Percentiles rank a stretch among this genome's conserved stretches.
phyloP scores from a whole-genome alignment of 2,888 invertebrate genomes.

The Thymelicus acteon region DNA sequence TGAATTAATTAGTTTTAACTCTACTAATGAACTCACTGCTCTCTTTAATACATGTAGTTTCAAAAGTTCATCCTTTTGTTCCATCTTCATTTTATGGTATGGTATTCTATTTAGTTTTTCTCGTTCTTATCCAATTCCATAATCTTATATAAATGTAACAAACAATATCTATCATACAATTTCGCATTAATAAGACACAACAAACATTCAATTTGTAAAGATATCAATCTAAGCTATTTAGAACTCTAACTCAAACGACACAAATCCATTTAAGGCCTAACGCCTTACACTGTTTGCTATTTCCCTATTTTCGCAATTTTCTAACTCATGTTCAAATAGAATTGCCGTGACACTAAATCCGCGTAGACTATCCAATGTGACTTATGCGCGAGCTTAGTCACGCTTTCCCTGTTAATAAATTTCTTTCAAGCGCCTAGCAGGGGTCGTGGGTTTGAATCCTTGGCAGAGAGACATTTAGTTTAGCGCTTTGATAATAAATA shows the following conservation, averaged over 20 bases:
- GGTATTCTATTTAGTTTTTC: no score
- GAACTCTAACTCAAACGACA: background rate
- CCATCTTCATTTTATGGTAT: no score
- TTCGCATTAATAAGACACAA: no score
- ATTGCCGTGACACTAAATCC: slow-evolving; percentile 22
- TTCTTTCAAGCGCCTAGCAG: slow-evolving; percentile 45
- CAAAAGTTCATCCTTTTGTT: no score
- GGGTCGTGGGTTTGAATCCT: slow-evolving; percentile 45
- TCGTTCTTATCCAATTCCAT: no score
- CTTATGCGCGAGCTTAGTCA: slow-evolving; percentile 46
- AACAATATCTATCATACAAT: no score
- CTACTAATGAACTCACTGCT: no score
- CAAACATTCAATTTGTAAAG: no score
- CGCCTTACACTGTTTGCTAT: background rate
- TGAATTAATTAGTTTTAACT: no score
- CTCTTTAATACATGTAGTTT: no score
- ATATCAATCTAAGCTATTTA: background rate
- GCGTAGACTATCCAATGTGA: slow-evolving; percentile 19
- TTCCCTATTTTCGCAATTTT: slow-evolving; percentile 31
- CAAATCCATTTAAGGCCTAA: slow-evolving; percentile 5
- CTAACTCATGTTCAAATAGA: slow-evolving; percentile 29
- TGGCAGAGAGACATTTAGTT: slow-evolving; percentile 39
- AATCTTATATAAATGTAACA: no score
- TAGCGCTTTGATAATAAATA: slow-evolving; percentile 42
- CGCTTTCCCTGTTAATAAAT: slow-evolving; percentile 53